These are phyloP conservation scores for Pelobates cultripes DNA, from an alignment of 2,797 vertebrate species.

Conservation along the genomic window DNA sequence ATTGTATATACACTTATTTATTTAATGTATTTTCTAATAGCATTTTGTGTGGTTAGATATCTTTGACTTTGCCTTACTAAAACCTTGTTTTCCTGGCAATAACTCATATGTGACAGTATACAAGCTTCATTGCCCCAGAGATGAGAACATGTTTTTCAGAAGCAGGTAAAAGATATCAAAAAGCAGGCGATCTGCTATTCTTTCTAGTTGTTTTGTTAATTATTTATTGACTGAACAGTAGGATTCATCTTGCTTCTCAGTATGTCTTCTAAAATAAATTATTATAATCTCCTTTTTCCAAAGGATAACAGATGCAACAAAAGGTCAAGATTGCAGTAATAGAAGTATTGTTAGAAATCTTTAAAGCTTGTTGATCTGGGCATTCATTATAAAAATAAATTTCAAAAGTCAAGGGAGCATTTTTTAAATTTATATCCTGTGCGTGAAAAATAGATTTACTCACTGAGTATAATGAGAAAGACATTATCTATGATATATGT, in stretches of 20 bases:
- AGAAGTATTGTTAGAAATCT: no score
- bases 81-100: constrained; percentile 31
- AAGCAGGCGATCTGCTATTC: neutral
- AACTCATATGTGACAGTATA: constrained; percentile 44
- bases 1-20: no score
- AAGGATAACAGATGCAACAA: constrained; percentile 11
- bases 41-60: constrained; percentile 33
- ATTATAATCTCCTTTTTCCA: neutral
- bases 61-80: constrained; percentile 24
- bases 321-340: constrained; percentile 6
- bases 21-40: constrained; percentile 2
- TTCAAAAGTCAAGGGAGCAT: no score
- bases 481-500: no score
- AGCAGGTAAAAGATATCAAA: constrained; percentile 3
- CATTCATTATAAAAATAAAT: no score
- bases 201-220: constrained; percentile 3
- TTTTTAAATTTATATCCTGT: no score
- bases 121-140: constrained; percentile 29
- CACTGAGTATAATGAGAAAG: no score
- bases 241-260: neutral
- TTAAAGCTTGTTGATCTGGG: no score
- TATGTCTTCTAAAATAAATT: neutral
- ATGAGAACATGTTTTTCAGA: constrained; percentile 26
- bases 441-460: no score
- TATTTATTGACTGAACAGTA: constrained; percentile 18